Conservation (phyloP, 2,888 invertebrate species). For the Adelognathus sp. region DNA sequence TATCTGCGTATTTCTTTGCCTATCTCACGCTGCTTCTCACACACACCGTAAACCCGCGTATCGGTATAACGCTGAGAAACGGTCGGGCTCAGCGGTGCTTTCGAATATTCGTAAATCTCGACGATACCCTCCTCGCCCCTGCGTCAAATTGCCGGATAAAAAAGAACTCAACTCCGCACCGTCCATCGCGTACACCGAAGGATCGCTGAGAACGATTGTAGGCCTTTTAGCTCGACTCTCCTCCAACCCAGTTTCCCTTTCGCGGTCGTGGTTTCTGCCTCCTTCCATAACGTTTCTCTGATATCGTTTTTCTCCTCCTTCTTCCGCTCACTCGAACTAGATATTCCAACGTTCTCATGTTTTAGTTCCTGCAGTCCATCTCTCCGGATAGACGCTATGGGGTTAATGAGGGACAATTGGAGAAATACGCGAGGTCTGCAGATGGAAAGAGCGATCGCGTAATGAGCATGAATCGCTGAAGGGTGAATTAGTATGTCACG, state of each 20-base stretch:
- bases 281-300: slow-evolving; percentile 13
- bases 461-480: no score
- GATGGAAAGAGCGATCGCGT: no score
- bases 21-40: not conserved
- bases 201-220: slow-evolving; percentile 20
- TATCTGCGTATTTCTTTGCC: not conserved
- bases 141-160: slow-evolving; percentile 61
- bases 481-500: no score
- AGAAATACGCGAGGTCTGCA: no score
- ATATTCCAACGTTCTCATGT: not conserved
- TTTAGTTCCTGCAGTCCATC: not conserved
- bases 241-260: slow-evolving; percentile 55
- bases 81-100: not conserved
- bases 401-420: not conserved
- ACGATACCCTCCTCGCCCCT: slow-evolving; percentile 34
- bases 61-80: not conserved
- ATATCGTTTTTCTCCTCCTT: not conserved
- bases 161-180: slow-evolving; percentile 53
- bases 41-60: not conserved
- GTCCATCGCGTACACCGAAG: slow-evolving; percentile 4
- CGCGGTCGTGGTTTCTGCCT: slow-evolving; percentile 29
- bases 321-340: not conserved
- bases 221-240: slow-evolving; percentile 22
- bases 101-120: slow-evolving; percentile 56
- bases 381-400: not conserved